These are phyloP conservation scores for Platypus cylindrus DNA, from an alignment of 2,888 invertebrate genomes.

Conservation along the genomic window DNA sequence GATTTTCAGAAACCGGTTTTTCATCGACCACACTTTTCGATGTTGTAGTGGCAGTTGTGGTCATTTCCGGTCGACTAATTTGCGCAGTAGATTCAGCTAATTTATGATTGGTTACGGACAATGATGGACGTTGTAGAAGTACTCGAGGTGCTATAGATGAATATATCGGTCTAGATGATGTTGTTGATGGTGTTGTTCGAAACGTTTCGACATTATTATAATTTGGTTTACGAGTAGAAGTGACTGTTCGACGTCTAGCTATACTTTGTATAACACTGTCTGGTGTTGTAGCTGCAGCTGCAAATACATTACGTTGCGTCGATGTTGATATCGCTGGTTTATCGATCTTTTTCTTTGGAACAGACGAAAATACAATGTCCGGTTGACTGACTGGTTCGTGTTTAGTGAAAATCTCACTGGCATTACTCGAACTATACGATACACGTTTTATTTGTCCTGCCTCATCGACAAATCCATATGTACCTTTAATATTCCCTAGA, in stretches of 20 bases:
- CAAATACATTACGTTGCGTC: too few relatives aligned
- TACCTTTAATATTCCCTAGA: constrained; percentile 68
- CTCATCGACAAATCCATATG: constrained; percentile 68
- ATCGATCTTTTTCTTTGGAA: constrained; percentile 33
- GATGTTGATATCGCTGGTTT: constrained; percentile 32
- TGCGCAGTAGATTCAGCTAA: constrained; percentile 28
- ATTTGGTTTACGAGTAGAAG: constrained; percentile 27
- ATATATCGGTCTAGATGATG: constrained; percentile 29
- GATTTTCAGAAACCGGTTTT: constrained; percentile 35
- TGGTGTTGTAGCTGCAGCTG: constrained; percentile 45
- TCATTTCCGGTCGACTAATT: constrained; percentile 27
- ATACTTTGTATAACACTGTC: constrained; percentile 47
- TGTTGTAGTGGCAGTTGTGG: constrained; percentile 25
- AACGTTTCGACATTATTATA: constrained; percentile 25
- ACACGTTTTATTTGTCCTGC: constrained; percentile 68
- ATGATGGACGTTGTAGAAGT: constrained; percentile 27
- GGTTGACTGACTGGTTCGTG: constrained; percentile 12
- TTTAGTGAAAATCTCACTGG: constrained; percentile 36
- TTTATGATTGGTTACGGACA: constrained; percentile 4
- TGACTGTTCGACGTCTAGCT: constrained; percentile 41
- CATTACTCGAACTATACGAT: constrained; percentile 52
- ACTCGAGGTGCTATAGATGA: constrained; percentile 31
- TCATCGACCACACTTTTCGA: constrained; percentile 26
- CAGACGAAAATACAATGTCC: constrained; percentile 30
- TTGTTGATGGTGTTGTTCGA: constrained; percentile 28